Evolutionary conservation across 2,888 invertebrate genomes (phyloP).

Genomic region (Agrochola lychnidis): DNA sequence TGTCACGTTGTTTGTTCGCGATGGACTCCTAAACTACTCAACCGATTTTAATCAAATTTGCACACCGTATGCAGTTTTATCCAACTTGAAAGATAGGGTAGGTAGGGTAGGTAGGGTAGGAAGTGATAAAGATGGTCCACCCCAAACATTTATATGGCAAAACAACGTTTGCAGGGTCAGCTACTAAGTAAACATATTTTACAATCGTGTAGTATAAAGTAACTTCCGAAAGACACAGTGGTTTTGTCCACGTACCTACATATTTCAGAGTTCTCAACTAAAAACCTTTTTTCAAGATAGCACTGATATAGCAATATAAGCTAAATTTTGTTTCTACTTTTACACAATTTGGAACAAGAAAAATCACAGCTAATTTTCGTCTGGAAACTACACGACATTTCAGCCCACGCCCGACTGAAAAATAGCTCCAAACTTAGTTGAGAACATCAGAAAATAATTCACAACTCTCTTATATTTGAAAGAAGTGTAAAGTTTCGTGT

Average conservation of each 20-base stretch:
- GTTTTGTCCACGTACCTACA: neutral
- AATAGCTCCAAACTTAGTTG: conserved; percentile 47
- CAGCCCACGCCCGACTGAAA: conserved; percentile 28
- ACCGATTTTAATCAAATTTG: too few relatives aligned
- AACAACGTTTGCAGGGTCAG: too few relatives aligned
- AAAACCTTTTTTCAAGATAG: neutral
- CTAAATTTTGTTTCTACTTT: neutral
- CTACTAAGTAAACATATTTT: too few relatives aligned
- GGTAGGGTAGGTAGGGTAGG: too few relatives aligned
- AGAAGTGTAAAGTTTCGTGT: conserved; percentile 52
- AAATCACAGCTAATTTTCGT: conserved; percentile 12
- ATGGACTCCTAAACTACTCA: too few relatives aligned
- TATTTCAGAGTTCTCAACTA: neutral
- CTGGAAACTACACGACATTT: conserved; percentile 5
- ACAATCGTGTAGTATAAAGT: neutral
- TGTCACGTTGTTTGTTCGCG: too few relatives aligned
- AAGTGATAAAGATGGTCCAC: too few relatives aligned
- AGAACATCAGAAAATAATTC: conserved; percentile 42
- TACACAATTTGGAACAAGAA: conserved; percentile 7
- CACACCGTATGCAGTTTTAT: too few relatives aligned
- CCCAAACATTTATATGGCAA: too few relatives aligned
- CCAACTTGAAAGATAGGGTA: too few relatives aligned
- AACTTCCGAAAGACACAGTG: neutral
- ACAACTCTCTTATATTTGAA: conserved; percentile 36
- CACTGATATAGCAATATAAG: too few relatives aligned